A percentile compares a stretch with the other conserved stretches of the same genome.
Evolutionary conservation across 2,797 vertebrate species (phyloP).

Genomic region (Halcyon chelicuti): DNA sequence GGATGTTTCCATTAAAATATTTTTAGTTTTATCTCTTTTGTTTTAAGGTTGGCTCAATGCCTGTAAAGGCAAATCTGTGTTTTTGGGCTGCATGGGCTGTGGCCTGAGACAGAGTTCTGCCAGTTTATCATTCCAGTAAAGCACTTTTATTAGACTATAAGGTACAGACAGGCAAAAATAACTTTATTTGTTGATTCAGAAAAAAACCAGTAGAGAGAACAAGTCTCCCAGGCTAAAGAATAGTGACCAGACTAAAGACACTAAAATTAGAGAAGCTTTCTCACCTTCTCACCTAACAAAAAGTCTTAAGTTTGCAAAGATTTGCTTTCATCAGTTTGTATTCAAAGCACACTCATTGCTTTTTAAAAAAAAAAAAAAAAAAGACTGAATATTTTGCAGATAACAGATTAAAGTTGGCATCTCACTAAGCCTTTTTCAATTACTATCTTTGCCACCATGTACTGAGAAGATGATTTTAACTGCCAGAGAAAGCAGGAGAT

Average conservation of each 20-base stretch:
- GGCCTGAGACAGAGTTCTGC: neutral
- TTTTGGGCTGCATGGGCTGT: neutral
- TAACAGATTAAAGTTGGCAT: neutral
- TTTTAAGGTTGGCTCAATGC: neutral
- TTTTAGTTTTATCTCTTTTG: neutral
- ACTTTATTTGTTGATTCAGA: neutral
- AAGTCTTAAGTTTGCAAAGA: fast-evolving
- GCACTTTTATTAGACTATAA: neutral
- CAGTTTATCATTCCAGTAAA: neutral
- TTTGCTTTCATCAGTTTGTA: neutral
- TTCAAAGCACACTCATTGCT: fast-evolving
- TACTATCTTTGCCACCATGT: neutral
- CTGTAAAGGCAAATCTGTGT: neutral
- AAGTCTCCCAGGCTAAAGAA: neutral
- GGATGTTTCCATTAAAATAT: neutral
- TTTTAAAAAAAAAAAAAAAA: neutral
- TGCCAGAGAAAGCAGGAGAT: neutral
- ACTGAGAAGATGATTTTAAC: neutral
- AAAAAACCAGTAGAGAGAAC: neutral
- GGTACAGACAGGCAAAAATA: neutral
- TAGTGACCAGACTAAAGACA: neutral
- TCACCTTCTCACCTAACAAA: neutral
- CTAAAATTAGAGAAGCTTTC: neutral
- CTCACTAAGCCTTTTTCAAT: neutral
- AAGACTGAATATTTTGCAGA: neutral